phyloP scores from a whole-genome alignment of 2,888 invertebrate genomes.

The Papilio gigon region DNA sequence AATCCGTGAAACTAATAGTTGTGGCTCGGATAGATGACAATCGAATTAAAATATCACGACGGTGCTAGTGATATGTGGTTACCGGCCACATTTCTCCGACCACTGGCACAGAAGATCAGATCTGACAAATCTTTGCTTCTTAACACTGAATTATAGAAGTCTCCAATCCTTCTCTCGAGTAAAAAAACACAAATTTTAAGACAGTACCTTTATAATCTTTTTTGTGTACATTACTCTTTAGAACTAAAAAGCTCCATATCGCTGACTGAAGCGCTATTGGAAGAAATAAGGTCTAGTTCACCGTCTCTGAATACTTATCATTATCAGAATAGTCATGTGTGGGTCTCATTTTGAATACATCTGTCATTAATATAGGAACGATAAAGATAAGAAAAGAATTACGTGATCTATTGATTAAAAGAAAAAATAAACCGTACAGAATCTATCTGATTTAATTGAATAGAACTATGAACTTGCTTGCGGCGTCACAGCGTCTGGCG shows the following conservation, averaged over 20 bases:
- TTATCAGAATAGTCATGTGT: too few relatives aligned
- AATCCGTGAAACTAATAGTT: conserved; percentile 31
- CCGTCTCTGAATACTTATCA: too few relatives aligned
- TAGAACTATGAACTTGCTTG: neutral
- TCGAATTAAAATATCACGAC: conserved; percentile 28
- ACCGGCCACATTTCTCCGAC: conserved; percentile 13
- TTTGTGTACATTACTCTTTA: too few relatives aligned
- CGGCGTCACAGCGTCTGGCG: neutral
- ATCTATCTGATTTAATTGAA: neutral
- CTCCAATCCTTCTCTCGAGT: neutral
- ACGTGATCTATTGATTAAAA: neutral
- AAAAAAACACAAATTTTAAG: neutral
- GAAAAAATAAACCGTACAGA: neutral
- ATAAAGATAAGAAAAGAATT: conserved; percentile 1
- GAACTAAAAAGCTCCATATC: too few relatives aligned
- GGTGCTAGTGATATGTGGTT: neutral
- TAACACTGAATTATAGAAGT: neutral
- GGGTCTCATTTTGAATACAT: too few relatives aligned
- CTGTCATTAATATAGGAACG: neutral
- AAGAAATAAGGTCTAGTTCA: too few relatives aligned
- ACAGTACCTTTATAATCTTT: too few relatives aligned
- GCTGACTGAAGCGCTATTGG: too few relatives aligned
- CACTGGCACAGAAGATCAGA: too few relatives aligned
- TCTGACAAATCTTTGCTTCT: neutral
- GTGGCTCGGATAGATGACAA: conserved; percentile 24